Conservation (phyloP, 2,888 invertebrate species). For the Rhopalosiphum nymphaeae region DNA sequence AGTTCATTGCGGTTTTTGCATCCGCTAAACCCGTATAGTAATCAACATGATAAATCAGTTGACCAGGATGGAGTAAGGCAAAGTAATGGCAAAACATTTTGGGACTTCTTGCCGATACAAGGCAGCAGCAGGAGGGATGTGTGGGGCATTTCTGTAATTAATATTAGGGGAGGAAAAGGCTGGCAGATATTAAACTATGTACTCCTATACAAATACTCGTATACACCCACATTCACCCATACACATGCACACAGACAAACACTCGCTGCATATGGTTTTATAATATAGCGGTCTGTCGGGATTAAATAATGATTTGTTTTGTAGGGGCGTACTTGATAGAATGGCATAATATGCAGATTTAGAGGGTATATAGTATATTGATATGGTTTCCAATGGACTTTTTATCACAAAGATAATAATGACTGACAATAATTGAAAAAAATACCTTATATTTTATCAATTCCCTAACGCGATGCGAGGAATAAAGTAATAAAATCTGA, state of each 20-base stretch:
- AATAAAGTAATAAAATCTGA: background rate
- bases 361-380: conserved; percentile 41
- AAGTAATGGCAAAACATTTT: conserved; percentile 62
- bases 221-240: background rate
- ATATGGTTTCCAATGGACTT: conserved; percentile 25
- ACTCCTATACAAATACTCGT: conserved; percentile 24
- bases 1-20: conserved; percentile 63
- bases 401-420: conserved; percentile 18
- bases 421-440: conserved; percentile 30
- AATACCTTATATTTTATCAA: background rate
- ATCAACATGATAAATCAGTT: conserved; percentile 64
- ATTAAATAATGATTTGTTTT: conserved; percentile 63
- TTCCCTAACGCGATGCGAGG: background rate
- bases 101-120: conserved; percentile 52
- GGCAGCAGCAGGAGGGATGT: background rate
- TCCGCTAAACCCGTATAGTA: conserved; percentile 31
- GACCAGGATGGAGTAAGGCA: conserved; percentile 8
- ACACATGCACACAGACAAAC: background rate
- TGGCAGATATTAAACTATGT: conserved; percentile 59
- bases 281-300: conserved; percentile 51
- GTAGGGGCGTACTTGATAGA: conserved; percentile 39
- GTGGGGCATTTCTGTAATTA: conserved; percentile 59
- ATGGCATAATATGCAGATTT: conserved; percentile 45
- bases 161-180: conserved; percentile 56
- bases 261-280: conserved; percentile 36